Evolutionary conservation across 23 tunicate species (phyloP).

Genomic region (Diplosoma virens): DNA sequence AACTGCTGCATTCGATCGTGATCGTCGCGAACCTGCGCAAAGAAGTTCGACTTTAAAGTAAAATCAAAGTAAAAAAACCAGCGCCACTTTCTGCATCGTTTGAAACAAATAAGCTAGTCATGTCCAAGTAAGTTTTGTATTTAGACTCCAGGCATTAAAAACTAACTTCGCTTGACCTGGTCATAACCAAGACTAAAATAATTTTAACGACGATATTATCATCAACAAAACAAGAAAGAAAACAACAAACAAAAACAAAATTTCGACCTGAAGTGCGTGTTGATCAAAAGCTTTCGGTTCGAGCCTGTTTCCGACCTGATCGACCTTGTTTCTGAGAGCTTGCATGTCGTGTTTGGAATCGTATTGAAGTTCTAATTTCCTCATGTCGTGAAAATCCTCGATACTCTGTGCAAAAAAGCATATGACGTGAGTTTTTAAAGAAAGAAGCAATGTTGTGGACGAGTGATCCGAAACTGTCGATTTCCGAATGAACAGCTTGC

Average conservation of each 20-base stretch:
- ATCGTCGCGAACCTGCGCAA: slow-evolving; percentile 16
- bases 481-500: too few species aligned
- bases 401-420: slow-evolving; percentile 27
- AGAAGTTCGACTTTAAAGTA: too few species aligned
- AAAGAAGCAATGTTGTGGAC: too few species aligned
- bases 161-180: too few species aligned
- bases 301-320: slow-evolving; percentile 60
- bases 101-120: too few species aligned
- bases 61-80: not conserved
- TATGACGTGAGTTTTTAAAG: not conserved
- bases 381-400: slow-evolving; percentile 34
- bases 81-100: not conserved
- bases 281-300: slow-evolving; percentile 69
- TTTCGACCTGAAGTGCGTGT: slow-evolving; percentile 56
- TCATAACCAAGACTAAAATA: too few species aligned
- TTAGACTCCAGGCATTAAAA: too few species aligned
- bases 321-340: slow-evolving; percentile 68
- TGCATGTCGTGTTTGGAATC: slow-evolving; percentile 55
- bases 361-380: slow-evolving; percentile 57
- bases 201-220: too few species aligned
- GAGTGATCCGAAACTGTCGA: too few species aligned
- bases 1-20: slow-evolving; percentile 23
- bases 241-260: too few species aligned
- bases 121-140: too few species aligned
- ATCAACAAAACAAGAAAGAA: too few species aligned